Conservation (phyloP, 2,797 vertebrate species). For the Leptodactylus fallax region DNA sequence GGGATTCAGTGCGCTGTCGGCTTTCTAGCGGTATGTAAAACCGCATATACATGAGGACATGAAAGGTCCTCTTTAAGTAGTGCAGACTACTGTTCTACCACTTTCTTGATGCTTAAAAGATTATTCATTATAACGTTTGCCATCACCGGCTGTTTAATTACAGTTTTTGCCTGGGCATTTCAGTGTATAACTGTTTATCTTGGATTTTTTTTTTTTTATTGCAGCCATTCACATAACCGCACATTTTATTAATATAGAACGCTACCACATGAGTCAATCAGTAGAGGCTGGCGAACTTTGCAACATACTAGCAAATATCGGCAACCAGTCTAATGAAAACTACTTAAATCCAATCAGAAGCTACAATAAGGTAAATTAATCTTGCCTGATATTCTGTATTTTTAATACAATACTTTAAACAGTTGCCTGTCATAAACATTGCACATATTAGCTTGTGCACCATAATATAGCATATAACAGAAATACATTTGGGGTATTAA, state of each 20-base stretch:
- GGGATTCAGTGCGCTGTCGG: too few species aligned
- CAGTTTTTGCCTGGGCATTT: not conserved
- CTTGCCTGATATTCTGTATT: too few species aligned
- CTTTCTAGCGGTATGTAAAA: too few species aligned
- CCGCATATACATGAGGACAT: too few species aligned
- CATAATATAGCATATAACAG: not conserved
- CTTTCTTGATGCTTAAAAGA: too few species aligned
- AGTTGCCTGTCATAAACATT: not conserved
- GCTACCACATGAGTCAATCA: constrained; percentile 72
- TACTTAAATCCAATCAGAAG: constrained; percentile 81
- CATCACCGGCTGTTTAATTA: not conserved
- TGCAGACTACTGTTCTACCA: too few species aligned
- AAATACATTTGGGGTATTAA: not conserved
- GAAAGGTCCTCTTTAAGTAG: too few species aligned
- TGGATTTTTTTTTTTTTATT: not conserved
- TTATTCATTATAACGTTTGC: too few species aligned
- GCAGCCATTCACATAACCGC: constrained; percentile 77
- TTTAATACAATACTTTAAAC: not conserved
- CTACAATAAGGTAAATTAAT: constrained; percentile 72
- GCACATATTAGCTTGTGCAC: not conserved
- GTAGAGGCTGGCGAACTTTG: constrained; percentile 69
- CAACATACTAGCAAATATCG: constrained; percentile 77
- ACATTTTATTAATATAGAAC: constrained; percentile 78
- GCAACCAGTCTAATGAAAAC: constrained; percentile 75
- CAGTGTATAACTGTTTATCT: not conserved